Conservation (phyloP, 2,113 vertebrate genomes). For the Silurus meridionalis region DNA sequence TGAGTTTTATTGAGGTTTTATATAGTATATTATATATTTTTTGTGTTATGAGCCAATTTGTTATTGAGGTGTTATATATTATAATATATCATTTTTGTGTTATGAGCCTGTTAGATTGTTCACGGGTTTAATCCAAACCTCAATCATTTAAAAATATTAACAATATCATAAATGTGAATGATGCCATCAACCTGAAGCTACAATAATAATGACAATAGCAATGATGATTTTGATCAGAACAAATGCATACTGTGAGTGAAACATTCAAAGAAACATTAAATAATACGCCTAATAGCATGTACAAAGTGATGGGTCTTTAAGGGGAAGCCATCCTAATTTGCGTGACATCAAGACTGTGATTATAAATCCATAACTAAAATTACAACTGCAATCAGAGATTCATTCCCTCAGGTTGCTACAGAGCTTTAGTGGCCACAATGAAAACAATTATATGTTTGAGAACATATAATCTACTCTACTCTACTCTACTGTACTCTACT, state of each 20-base stretch:
- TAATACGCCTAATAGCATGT: neutral
- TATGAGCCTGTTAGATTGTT: neutral
- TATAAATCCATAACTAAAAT: too few relatives aligned
- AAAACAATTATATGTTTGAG: too few relatives aligned
- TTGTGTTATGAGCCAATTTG: neutral
- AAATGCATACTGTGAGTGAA: neutral
- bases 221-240: neutral
- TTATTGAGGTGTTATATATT: neutral
- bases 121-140: neutral
- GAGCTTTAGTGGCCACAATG: too few relatives aligned
- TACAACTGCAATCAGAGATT: too few relatives aligned
- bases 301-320: too few relatives aligned
- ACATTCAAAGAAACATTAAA: neutral
- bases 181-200: neutral
- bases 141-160: neutral
- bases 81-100: neutral
- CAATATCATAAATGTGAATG: neutral
- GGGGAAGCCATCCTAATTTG: too few relatives aligned
- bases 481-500: too few relatives aligned
- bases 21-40: too few relatives aligned
- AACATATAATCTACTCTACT: too few relatives aligned
- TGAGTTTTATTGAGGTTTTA: neutral
- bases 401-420: too few relatives aligned
- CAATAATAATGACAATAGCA: neutral
- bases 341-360: too few relatives aligned